These are phyloP conservation scores for Rutilus rutilus DNA, from an alignment of 2,113 vertebrate species.

Conservation along the genomic window DNA sequence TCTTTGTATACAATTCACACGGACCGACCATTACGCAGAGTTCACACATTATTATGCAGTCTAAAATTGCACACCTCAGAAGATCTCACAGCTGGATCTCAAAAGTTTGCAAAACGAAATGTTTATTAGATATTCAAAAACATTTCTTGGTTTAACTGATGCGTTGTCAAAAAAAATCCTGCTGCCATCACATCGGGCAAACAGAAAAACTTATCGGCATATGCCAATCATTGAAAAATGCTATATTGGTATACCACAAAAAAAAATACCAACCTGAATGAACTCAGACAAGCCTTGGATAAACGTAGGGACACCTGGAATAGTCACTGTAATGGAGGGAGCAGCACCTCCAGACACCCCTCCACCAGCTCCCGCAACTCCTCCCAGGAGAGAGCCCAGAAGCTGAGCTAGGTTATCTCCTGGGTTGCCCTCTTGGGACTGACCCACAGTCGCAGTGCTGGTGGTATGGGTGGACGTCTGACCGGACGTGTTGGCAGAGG, in stretches of 20 bases:
- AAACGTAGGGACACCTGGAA: slow-evolving; percentile 85
- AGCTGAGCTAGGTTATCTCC: slow-evolving; percentile 75
- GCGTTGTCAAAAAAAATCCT: too few relatives aligned
- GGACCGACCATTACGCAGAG: too few relatives aligned
- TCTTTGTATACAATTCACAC: too few relatives aligned
- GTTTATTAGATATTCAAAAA: too few relatives aligned
- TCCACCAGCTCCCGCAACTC: slow-evolving; percentile 67
- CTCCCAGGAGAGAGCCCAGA: slow-evolving; percentile 83
- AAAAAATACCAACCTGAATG: slow-evolving; percentile 77
- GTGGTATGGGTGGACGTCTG: slow-evolving; percentile 75
- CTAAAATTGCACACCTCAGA: too few relatives aligned
- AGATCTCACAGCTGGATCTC: too few relatives aligned
- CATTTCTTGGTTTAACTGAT: too few relatives aligned
- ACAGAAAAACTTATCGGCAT: too few relatives aligned
- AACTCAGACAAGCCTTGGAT: slow-evolving; percentile 90
- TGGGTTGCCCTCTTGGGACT: slow-evolving; percentile 70
- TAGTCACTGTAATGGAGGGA: slow-evolving; percentile 85
- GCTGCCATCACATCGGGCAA: too few relatives aligned
- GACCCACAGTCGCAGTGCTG: slow-evolving; percentile 67
- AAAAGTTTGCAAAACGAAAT: too few relatives aligned
- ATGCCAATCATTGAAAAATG: too few relatives aligned
- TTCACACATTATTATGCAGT: too few relatives aligned
- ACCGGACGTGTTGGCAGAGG: slow-evolving; percentile 70
- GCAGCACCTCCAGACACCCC: slow-evolving; percentile 66
- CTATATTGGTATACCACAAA: background rate